These are phyloP conservation scores for Cataglyphis rosenhaueri DNA, from an alignment of 2,888 invertebrate species.

Conservation along the genomic window DNA sequence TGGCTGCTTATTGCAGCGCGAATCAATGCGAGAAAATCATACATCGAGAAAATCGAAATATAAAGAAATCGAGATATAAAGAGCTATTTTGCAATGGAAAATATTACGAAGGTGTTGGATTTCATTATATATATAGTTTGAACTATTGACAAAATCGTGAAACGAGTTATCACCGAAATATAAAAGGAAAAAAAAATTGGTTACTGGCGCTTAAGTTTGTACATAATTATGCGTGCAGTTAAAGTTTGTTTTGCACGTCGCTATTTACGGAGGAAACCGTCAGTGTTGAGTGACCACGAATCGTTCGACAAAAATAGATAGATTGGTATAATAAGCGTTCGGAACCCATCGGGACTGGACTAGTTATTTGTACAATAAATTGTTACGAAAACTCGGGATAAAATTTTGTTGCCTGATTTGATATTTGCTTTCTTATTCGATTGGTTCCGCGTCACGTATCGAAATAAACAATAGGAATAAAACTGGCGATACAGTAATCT, in stretches of 20 bases:
- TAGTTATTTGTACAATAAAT: conserved; percentile 30
- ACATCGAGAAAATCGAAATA: not conserved
- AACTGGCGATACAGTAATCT: conserved; percentile 7
- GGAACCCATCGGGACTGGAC: conserved; percentile 52
- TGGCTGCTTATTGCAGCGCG: not conserved
- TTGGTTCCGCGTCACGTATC: not conserved
- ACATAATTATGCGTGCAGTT: not conserved
- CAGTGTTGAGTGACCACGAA: not conserved
- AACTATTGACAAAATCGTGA: not conserved
- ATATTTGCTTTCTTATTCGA: not conserved
- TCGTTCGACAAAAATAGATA: not conserved
- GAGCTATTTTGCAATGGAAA: not conserved
- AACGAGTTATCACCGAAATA: not conserved
- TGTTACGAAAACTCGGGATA: not conserved
- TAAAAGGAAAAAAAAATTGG: not conserved
- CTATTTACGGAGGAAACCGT: not conserved
- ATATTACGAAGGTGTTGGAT: not conserved
- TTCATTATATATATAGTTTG: not conserved
- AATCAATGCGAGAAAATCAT: not conserved
- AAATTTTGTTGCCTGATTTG: not conserved
- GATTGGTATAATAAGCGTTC: not conserved
- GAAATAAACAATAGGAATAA: not conserved
- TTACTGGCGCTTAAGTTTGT: not conserved
- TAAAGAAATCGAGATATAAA: not conserved
- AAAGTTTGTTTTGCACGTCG: not conserved